These are phyloP conservation scores for Drosophila nigritarsus DNA, from an alignment of 2,888 invertebrate species.

Conservation along the genomic window DNA sequence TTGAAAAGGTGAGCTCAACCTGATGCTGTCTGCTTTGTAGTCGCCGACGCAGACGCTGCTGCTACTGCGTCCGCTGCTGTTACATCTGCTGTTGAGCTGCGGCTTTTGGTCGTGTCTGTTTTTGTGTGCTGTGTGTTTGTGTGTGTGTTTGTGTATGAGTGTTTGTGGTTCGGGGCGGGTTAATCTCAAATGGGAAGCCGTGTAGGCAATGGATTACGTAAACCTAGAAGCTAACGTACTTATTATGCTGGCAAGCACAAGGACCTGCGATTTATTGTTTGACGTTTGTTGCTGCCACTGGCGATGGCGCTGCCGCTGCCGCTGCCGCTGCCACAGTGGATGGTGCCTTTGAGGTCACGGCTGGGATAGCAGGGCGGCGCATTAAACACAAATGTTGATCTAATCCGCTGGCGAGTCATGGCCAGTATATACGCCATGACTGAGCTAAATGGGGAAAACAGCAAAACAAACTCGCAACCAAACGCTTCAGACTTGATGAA, in stretches of 20 bases:
- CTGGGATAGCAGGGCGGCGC: slow-evolving; percentile 25
- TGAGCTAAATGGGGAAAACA: slow-evolving; percentile 61
- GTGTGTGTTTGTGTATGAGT: slow-evolving; percentile 10
- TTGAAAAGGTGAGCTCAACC: slow-evolving; percentile 69
- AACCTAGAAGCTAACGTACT: slow-evolving; percentile 72
- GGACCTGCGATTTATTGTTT: slow-evolving; percentile 80
- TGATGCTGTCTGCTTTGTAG: slow-evolving; percentile 77
- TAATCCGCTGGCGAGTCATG: slow-evolving; percentile 67
- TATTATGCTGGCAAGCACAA: slow-evolving; percentile 80
- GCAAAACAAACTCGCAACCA: slow-evolving; percentile 56
- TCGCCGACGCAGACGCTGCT: slow-evolving; percentile 19
- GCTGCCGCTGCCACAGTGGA: slow-evolving; percentile 26
- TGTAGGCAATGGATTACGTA: slow-evolving; percentile 72
- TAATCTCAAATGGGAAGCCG: slow-evolving; percentile 54
- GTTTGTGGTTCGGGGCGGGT: slow-evolving; percentile 57
- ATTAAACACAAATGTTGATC: slow-evolving; percentile 74
- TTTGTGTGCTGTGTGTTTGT: slow-evolving; percentile 10
- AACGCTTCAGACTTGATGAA: slow-evolving; percentile 55
- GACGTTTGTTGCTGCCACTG: slow-evolving; percentile 68
- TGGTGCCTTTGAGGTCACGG: slow-evolving; percentile 55
- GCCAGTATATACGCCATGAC: slow-evolving; percentile 62
- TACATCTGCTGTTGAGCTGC: slow-evolving; percentile 22
- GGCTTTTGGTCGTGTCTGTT: slow-evolving; percentile 19
- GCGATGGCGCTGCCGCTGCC: slow-evolving; percentile 28
- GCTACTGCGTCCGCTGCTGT: slow-evolving; percentile 2